Percentiles rank a stretch among this genome's conserved stretches.
Conservation (phyloP, 2,113 vertebrate genomes). For the Glaucomys volans region DNA sequence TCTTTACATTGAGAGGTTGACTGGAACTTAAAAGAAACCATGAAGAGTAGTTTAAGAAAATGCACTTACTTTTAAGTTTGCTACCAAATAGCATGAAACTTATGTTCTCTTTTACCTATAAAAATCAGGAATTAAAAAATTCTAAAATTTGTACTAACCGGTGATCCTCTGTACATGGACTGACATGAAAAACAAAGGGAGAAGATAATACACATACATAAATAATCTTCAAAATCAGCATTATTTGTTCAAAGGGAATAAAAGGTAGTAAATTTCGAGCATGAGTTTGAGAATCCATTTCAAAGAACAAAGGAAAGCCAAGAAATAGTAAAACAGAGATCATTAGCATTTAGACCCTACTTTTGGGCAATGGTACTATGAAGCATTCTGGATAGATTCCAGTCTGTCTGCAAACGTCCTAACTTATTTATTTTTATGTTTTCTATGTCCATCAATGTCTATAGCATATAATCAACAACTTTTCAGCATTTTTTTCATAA, state of each 20-base stretch:
- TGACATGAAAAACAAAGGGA: slow-evolving; percentile 88
- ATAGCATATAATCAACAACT: neutral
- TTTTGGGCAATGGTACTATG: neutral
- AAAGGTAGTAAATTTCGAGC: neutral
- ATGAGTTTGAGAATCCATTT: neutral
- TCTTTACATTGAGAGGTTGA: slow-evolving; percentile 49
- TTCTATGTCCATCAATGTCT: neutral
- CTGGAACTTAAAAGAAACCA: slow-evolving; percentile 1
- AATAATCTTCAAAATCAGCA: neutral
- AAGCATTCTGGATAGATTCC: neutral
- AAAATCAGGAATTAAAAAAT: slow-evolving; percentile 74
- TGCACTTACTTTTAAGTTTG: slow-evolving; percentile 74
- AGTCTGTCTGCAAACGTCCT: neutral
- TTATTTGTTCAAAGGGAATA: neutral
- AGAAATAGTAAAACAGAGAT: neutral
- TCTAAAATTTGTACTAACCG: slow-evolving; percentile 93
- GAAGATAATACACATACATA: slow-evolving; percentile 65
- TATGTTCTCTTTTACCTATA: slow-evolving; percentile 77
- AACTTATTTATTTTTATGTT: neutral
- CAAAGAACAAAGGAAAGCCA: neutral
- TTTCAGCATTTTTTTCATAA: neutral
- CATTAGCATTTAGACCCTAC: neutral
- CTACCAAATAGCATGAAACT: slow-evolving; percentile 75
- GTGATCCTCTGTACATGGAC: slow-evolving; percentile 98
- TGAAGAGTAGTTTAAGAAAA: slow-evolving; percentile 36